Evolutionary conservation across 1,140 invertebrate species (phyloP).

Genomic region (Scaptomyza pallida): DNA sequence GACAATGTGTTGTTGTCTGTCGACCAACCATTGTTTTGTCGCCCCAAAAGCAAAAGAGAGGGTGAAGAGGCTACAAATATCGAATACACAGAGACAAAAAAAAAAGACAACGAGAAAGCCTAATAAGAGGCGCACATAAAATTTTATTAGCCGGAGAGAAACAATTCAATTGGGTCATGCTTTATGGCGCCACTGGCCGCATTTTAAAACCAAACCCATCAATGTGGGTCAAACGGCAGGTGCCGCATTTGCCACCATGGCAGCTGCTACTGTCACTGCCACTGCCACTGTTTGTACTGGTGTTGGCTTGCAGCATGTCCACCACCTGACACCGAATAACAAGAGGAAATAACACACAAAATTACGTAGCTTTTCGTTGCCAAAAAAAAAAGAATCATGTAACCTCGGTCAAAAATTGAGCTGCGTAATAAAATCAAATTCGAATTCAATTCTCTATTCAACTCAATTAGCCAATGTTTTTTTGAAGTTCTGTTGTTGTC

Average conservation of each 20-base stretch:
- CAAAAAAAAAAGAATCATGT: background rate
- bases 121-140: conserved; percentile 79
- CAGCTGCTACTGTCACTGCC: background rate
- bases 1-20: conserved; percentile 28
- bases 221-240: conserved; percentile 64
- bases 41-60: background rate
- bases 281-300: background rate
- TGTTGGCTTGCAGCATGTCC: background rate
- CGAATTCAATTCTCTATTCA: conserved; percentile 7
- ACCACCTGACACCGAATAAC: conserved; percentile 1
- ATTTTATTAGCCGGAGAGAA: conserved; percentile 77
- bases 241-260: conserved; percentile 15
- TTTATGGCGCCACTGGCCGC: conserved; percentile 59
- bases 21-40: conserved; percentile 2
- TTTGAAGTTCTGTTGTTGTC: too few relatives aligned
- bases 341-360: conserved; percentile 6
- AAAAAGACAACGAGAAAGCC: conserved; percentile 48
- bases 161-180: conserved; percentile 80
- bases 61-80: too few relatives aligned
- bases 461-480: conserved; percentile 17
- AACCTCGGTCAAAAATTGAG: conserved; percentile 2
- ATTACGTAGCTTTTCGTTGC: background rate
- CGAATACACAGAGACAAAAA: background rate
- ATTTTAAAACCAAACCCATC: conserved; percentile 29
- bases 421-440: conserved; percentile 17